Evolutionary conservation across 1,140 invertebrate species (phyloP).

Genomic region (Hesperophylax magnus): DNA sequence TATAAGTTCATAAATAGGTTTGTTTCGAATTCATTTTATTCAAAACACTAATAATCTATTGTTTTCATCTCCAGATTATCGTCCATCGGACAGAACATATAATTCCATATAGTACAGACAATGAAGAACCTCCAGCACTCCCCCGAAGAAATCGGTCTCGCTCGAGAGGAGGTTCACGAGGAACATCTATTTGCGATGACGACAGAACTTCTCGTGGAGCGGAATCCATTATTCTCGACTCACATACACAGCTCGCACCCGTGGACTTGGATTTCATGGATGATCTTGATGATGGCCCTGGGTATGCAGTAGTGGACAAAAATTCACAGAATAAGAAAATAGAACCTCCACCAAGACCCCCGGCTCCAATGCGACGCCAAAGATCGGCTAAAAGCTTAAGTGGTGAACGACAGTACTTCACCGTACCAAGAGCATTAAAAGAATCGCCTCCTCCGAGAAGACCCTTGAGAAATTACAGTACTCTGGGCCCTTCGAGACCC

Average conservation of each 20-base stretch:
- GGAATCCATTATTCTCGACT: constrained; percentile 74
- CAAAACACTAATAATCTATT: background rate
- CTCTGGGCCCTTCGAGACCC: constrained; percentile 73
- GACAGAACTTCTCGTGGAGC: constrained; percentile 80
- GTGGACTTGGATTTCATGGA: constrained; percentile 68
- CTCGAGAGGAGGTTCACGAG: constrained; percentile 66
- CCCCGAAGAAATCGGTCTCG: constrained; percentile 64
- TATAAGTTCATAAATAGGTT: too few species aligned
- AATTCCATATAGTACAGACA: constrained; percentile 68
- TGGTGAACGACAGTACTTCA: constrained; percentile 67
- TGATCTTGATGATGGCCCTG: constrained; percentile 72
- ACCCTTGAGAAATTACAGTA: constrained; percentile 78
- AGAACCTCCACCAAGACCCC: constrained; percentile 71
- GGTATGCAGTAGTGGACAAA: constrained; percentile 80
- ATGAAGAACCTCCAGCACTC: constrained; percentile 65
- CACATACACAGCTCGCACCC: constrained; percentile 61
- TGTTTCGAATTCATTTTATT: too few species aligned
- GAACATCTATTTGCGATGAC: constrained; percentile 75
- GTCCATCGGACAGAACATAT: constrained; percentile 76
- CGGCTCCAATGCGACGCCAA: constrained; percentile 71
- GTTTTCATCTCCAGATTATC: constrained; percentile 70
- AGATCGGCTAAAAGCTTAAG: constrained; percentile 64
- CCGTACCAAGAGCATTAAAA: constrained; percentile 69
- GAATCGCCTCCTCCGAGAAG: constrained; percentile 64
- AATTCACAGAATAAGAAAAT: constrained; percentile 64